Evolutionary conservation across 2,113 vertebrate species (phyloP).

Genomic region (Lepidiolamprologus cunningtoni): DNA sequence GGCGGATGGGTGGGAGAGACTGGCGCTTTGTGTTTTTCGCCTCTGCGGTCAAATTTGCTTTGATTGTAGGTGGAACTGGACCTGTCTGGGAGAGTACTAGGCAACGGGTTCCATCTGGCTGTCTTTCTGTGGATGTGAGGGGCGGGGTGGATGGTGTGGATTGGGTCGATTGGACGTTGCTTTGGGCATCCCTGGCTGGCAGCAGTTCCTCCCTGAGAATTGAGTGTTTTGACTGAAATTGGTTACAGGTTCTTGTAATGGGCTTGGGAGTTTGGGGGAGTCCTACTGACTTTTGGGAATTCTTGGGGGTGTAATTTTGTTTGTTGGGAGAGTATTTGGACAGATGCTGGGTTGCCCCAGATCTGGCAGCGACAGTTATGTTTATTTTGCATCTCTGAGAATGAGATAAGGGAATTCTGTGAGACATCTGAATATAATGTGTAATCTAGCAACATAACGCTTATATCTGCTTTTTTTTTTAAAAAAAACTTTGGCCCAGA

Average conservation of each 20-base stretch:
- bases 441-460: background rate
- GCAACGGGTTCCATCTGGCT: background rate
- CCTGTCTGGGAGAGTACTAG: background rate
- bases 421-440: background rate
- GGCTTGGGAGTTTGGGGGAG: background rate
- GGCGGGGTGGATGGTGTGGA: background rate
- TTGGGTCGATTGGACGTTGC: rapidly evolving
- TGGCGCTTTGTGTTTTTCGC: rapidly evolving
- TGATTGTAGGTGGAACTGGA: background rate
- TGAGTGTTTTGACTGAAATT: background rate
- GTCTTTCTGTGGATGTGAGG: background rate
- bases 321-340: background rate
- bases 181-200: background rate
- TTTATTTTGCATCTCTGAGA: background rate
- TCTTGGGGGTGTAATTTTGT: background rate
- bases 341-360: background rate
- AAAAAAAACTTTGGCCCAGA: rapidly evolving
- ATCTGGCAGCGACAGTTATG: background rate
- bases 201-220: background rate
- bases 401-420: background rate
- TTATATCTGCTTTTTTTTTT: background rate
- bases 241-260: background rate
- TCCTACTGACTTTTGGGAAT: background rate
- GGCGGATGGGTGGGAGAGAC: rapidly evolving
- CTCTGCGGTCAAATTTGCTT: background rate